Conservation (phyloP, 2,888 invertebrate species). For the Listrodromus nycthemerus region DNA sequence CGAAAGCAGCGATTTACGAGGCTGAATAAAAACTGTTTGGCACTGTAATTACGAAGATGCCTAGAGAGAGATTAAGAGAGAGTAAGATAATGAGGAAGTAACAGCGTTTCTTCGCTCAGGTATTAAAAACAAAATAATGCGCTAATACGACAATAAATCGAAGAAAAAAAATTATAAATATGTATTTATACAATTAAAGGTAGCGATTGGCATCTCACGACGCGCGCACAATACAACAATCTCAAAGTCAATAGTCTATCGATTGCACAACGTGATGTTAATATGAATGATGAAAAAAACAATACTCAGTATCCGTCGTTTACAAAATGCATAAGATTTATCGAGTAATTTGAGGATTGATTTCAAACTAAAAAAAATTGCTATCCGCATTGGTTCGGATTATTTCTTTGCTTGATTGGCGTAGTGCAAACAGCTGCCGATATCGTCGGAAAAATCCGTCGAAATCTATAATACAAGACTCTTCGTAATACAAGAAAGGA, state of each 20-base stretch:
- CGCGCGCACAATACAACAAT: conserved; percentile 16
- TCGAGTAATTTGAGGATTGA: background rate
- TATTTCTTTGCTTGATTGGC: conserved; percentile 34
- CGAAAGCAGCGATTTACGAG: conserved; percentile 8
- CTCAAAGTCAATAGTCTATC: background rate
- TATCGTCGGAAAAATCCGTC: conserved; percentile 22
- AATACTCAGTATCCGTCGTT: conserved; percentile 24
- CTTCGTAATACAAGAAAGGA: conserved; percentile 38
- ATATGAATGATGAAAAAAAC: conserved; percentile 3
- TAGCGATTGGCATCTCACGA: conserved; percentile 45
- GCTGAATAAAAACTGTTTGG: conserved; percentile 38
- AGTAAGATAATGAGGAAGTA: conserved; percentile 5
- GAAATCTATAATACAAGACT: conserved; percentile 62
- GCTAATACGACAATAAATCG: conserved; percentile 61
- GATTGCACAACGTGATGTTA: conserved; percentile 38
- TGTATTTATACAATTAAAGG: conserved; percentile 62
- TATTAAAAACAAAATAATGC: conserved; percentile 46
- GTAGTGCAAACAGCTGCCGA: conserved; percentile 40
- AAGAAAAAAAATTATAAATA: conserved; percentile 57
- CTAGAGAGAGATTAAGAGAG: background rate
- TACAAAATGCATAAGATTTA: conserved; percentile 54
- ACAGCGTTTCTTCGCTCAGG: conserved; percentile 7
- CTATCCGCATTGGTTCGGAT: conserved; percentile 16
- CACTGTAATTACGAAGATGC: conserved; percentile 31
- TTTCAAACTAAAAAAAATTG: background rate